Conservation (phyloP, 2,113 vertebrate species). For the Silurus asotus region DNA sequence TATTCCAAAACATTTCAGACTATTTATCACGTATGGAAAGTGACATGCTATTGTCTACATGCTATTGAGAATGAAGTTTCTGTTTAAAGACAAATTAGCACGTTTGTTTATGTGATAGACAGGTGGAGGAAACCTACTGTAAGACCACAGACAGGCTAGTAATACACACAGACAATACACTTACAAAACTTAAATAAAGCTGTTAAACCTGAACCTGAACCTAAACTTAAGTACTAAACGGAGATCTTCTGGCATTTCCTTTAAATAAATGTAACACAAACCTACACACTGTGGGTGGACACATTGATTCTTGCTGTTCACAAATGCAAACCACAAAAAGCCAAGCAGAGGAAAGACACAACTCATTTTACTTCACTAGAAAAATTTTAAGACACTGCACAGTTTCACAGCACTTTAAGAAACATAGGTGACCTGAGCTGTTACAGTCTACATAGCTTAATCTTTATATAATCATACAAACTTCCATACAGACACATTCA, state of each 20-base stretch:
- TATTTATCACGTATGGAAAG: background rate
- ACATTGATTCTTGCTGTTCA: background rate
- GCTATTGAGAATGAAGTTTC: background rate
- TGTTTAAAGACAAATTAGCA: background rate
- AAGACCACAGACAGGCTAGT: background rate
- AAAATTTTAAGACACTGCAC: background rate
- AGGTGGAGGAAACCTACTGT: background rate
- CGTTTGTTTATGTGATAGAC: background rate
- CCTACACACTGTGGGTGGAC: background rate
- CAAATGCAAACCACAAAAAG: background rate
- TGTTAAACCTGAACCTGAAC: background rate
- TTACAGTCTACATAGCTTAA: background rate
- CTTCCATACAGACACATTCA: background rate
- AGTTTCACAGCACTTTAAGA: background rate
- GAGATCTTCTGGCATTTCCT: background rate
- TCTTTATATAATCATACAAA: too few species aligned
- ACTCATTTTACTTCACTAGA: background rate
- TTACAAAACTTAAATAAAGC: background rate
- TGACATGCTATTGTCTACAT: background rate
- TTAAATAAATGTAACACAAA: background rate
- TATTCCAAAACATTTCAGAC: background rate
- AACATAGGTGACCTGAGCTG: background rate
- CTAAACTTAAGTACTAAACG: background rate
- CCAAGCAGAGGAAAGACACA: background rate
- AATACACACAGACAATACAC: background rate